A percentile compares a stretch with the other conserved stretches of the same genome.
Evolutionary conservation across 2,113 vertebrate genomes (phyloP).

Genomic region (Hemichromis elongatus): DNA sequence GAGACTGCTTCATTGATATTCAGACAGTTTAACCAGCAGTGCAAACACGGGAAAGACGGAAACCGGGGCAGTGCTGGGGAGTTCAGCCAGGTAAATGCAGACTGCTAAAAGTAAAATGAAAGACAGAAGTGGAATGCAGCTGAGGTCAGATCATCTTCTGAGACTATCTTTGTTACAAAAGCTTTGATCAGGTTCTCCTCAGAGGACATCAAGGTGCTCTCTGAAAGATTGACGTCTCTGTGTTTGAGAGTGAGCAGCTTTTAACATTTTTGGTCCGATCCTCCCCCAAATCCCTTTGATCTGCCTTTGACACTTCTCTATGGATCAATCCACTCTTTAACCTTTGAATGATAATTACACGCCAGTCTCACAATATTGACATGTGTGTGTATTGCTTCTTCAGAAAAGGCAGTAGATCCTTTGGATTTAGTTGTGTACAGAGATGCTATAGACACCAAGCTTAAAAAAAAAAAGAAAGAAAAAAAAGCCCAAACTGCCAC

Average conservation of each 20-base stretch:
- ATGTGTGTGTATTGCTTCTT: conserved; percentile 29
- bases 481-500: conserved; percentile 17
- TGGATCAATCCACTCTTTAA: conserved; percentile 68
- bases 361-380: conserved; percentile 54
- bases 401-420: conserved; percentile 21
- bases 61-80: conserved; percentile 20
- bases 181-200: conserved; percentile 69
- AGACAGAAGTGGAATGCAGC: conserved; percentile 53
- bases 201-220: conserved; percentile 69
- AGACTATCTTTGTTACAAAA: conserved; percentile 62
- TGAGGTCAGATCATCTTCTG: conserved; percentile 68
- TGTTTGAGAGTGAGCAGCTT: conserved; percentile 60
- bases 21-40: conserved; percentile 57
- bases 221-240: conserved; percentile 60
- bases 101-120: conserved; percentile 53
- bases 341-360: conserved; percentile 66
- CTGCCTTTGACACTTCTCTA: conserved; percentile 66
- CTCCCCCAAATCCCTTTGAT: conserved; percentile 69
- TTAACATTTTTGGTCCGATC: conserved; percentile 69
- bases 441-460: conserved; percentile 14
- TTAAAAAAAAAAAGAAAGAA: background rate
- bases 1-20: conserved; percentile 67
- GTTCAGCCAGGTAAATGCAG: conserved; percentile 61
- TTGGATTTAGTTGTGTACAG: conserved; percentile 33
- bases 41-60: conserved; percentile 57